Evolutionary conservation across 2,888 invertebrate genomes (phyloP).

Genomic region (Adelognathus sp.): DNA sequence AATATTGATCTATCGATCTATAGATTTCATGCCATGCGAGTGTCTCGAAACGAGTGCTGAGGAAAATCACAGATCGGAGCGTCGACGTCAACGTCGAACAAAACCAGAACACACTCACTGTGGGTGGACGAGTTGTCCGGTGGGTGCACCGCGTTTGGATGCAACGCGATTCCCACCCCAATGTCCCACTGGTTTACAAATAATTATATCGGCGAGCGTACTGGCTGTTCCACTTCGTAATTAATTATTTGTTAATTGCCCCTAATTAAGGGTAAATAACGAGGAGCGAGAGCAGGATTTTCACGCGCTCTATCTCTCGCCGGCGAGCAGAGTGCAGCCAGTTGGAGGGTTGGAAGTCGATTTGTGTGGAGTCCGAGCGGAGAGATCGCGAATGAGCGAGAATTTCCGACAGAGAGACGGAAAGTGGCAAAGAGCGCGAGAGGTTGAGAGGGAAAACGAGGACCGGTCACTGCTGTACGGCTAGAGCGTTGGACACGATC

Average conservation of each 20-base stretch:
- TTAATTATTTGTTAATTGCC: conserved; percentile 76
- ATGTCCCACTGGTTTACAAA: conserved; percentile 65
- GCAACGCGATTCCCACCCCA: conserved; percentile 52
- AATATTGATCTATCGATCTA: no score
- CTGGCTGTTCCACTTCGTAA: conserved; percentile 63
- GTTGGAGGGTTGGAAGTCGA: conserved; percentile 14
- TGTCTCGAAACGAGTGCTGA: no score
- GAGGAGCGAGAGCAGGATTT: conserved; percentile 62
- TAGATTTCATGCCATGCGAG: no score
- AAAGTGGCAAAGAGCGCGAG: background rate
- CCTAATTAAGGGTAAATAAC: conserved; percentile 77
- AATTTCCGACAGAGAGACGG: conserved; percentile 7
- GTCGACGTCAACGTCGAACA: background rate
- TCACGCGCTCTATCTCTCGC: conserved; percentile 15
- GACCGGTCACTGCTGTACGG: conserved; percentile 63
- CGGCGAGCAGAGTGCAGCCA: conserved; percentile 21
- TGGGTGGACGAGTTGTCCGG: background rate
- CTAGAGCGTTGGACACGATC: conserved; percentile 25
- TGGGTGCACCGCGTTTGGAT: conserved; percentile 17
- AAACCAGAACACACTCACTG: background rate
- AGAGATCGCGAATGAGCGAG: conserved; percentile 2
- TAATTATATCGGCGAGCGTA: conserved; percentile 62
- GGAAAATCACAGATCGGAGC: background rate
- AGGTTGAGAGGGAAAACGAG: conserved; percentile 43
- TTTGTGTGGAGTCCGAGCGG: background rate